A percentile compares a stretch with the other conserved stretches of the same genome.
Evolutionary conservation across 2,113 vertebrate species (phyloP).

Genomic region (Picathartes gymnocephalus): DNA sequence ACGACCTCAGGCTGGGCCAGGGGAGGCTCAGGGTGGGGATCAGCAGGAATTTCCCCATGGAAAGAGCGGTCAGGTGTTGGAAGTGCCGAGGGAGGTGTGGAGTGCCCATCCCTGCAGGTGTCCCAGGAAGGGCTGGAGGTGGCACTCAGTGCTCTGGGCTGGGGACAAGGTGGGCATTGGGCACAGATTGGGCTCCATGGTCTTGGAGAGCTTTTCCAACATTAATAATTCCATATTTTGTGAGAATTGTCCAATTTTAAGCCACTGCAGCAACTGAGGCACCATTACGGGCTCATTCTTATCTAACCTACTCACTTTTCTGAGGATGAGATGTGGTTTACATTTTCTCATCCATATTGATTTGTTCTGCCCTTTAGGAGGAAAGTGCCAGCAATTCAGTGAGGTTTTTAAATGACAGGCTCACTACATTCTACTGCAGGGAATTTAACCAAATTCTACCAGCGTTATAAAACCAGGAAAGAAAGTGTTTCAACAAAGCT

Average conservation of each 20-base stretch:
- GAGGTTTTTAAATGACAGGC: not conserved
- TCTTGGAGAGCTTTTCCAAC: not conserved
- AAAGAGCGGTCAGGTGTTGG: accelerated
- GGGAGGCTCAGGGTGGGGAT: accelerated
- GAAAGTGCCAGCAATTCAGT: not conserved
- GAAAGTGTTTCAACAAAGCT: not conserved
- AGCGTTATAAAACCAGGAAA: not conserved
- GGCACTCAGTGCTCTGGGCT: not conserved
- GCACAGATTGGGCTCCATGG: accelerated
- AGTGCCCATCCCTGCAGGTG: not conserved
- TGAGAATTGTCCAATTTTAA: not conserved
- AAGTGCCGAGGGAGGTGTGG: not conserved
- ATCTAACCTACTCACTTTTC: not conserved
- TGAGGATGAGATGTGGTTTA: not conserved
- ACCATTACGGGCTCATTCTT: accelerated
- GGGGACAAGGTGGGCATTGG: accelerated
- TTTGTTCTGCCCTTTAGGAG: not conserved
- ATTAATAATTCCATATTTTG: not conserved
- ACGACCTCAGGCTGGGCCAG: accelerated
- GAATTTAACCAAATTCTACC: not conserved
- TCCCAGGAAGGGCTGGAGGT: accelerated
- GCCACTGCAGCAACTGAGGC: not conserved
- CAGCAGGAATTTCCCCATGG: not conserved
- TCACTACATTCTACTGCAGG: not conserved
- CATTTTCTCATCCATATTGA: not conserved